Evolutionary conservation across 1,140 invertebrate genomes (phyloP).

Genomic region (Cydia pomonella): DNA sequence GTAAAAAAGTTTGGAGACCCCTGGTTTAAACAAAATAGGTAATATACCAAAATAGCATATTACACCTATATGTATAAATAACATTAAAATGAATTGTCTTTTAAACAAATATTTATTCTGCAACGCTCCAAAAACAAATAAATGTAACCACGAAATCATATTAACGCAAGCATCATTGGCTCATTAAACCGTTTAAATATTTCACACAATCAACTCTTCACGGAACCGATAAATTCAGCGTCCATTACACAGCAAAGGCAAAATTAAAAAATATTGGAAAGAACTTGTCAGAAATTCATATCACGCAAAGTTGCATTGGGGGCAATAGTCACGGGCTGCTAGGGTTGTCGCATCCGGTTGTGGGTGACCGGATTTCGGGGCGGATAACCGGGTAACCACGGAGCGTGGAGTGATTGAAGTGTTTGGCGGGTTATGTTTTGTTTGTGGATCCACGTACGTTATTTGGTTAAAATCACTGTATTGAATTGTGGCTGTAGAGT

Average conservation of each 20-base stretch:
- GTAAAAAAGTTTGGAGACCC: no score
- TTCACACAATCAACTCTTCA: background rate
- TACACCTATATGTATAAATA: no score
- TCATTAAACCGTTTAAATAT: background rate
- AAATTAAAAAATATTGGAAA: conserved; percentile 31
- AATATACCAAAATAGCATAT: no score
- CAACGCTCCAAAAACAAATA: background rate
- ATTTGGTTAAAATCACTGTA: background rate
- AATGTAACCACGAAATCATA: background rate
- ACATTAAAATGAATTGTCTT: no score
- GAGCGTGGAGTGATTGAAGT: background rate
- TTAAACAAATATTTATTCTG: no score
- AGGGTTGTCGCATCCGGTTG: conserved; percentile 29
- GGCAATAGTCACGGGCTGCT: conserved; percentile 50
- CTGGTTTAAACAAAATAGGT: no score
- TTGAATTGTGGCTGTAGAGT: background rate
- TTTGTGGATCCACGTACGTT: background rate
- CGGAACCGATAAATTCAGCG: conserved; percentile 4
- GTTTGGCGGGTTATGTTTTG: background rate
- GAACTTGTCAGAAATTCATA: conserved; percentile 39
- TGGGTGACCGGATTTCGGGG: conserved; percentile 19
- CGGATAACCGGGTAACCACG: background rate
- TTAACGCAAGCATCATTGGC: background rate
- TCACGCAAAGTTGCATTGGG: conserved; percentile 37
- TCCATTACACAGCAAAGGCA: conserved; percentile 38